These are phyloP conservation scores for Thunnus maccoyii DNA, from an alignment of 2,113 vertebrate genomes.

Conservation along the genomic window DNA sequence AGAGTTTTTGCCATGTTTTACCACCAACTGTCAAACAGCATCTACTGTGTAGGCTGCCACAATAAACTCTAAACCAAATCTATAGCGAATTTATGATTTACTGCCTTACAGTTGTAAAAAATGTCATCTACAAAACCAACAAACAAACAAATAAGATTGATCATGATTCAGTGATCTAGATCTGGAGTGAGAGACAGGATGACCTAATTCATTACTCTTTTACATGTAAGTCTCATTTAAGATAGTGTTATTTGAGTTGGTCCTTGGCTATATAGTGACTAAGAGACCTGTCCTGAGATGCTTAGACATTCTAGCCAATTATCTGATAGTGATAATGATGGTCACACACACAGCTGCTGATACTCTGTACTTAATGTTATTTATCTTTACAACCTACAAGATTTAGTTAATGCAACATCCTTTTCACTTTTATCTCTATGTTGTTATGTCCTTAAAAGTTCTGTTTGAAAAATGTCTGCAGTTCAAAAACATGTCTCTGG, in stretches of 20 bases:
- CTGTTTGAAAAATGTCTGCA: not conserved
- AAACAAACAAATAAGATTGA: too few species aligned
- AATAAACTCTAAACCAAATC: not conserved
- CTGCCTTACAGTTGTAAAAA: not conserved
- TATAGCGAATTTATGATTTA: not conserved
- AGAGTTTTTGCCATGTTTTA: not conserved
- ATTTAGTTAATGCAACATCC: not conserved
- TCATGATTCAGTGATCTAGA: not conserved
- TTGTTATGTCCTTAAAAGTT: not conserved
- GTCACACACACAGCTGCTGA: constrained; percentile 2
- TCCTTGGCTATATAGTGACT: constrained; percentile 7
- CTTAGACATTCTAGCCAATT: constrained; percentile 11
- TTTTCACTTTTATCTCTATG: not conserved
- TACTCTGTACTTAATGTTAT: not conserved
- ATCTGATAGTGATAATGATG: constrained; percentile 18
- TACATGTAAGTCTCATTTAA: not conserved
- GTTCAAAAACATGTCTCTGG: constrained; percentile 10
- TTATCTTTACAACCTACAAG: constrained; percentile 4
- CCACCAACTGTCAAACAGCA: constrained; percentile 23
- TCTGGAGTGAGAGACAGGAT: constrained; percentile 1
- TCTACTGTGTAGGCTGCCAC: not conserved
- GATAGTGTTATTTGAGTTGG: not conserved
- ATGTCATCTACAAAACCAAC: not conserved
- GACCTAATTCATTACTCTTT: not conserved
- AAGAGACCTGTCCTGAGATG: not conserved